These are phyloP conservation scores for Drosophila triauraria DNA, from an alignment of 1,140 invertebrate species.

Conservation along the genomic window DNA sequence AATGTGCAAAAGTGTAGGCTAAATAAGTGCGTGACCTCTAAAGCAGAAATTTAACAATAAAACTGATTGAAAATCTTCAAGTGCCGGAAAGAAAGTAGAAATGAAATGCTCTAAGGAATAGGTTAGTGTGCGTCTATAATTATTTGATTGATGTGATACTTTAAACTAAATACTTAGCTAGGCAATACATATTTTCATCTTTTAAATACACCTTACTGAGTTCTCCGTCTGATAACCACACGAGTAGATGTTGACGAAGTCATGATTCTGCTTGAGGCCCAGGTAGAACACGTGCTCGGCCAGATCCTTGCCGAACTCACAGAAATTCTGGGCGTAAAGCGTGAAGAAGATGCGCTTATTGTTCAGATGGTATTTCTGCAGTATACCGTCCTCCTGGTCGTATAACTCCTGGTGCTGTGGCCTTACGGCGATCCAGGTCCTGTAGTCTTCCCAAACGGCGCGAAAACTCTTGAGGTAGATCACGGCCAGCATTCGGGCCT, in stretches of 20 bases:
- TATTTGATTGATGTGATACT: neutral
- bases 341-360: conserved; percentile 78
- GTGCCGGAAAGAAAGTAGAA: neutral
- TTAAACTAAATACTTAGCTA: neutral
- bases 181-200: neutral
- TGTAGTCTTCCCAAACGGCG: conserved; percentile 70
- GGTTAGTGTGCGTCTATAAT: neutral
- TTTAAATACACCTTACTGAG: conserved; percentile 50
- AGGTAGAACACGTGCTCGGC: conserved; percentile 76
- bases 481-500: conserved; percentile 72
- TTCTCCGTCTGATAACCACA: conserved; percentile 65
- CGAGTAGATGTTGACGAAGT: conserved; percentile 68
- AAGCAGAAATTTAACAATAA: conserved; percentile 10
- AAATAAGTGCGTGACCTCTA: conserved; percentile 30
- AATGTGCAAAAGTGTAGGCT: conserved; percentile 58
- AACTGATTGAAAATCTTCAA: neutral
- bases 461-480: conserved; percentile 81
- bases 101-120: neutral
- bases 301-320: conserved; percentile 79
- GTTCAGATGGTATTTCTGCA: conserved; percentile 55
- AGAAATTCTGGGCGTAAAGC: conserved; percentile 78
- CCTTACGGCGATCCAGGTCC: conserved; percentile 47
- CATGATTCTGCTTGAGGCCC: conserved; percentile 71
- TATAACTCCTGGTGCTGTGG: conserved; percentile 51
- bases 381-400: conserved; percentile 70